Evolutionary conservation across 37 sponge, comb jelly and placozoan genomes (phyloP).

Genomic region (Theonella swinhoei): DNA sequence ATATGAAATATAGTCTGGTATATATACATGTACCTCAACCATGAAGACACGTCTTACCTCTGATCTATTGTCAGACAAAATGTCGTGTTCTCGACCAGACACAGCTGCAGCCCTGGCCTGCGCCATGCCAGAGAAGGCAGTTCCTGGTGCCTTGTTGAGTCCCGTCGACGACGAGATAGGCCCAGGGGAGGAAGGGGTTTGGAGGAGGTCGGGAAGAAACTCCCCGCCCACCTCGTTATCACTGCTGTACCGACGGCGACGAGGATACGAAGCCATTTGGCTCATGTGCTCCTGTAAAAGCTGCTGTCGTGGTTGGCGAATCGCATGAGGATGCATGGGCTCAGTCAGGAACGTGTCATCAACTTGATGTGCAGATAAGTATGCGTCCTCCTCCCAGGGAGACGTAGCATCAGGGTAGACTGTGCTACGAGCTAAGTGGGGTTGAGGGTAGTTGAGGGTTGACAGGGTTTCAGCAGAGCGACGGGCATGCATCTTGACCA

Average conservation of each 20-base stretch:
- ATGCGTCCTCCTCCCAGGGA: not conserved
- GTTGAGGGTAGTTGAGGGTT: slow-evolving; percentile 11
- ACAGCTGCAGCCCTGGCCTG: not conserved
- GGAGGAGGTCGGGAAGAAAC: not conserved
- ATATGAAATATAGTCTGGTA: too few relatives aligned
- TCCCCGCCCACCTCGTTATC: slow-evolving; percentile 28
- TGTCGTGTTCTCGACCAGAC: not conserved
- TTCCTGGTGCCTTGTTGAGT: slow-evolving; percentile 32
- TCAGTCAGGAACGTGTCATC: slow-evolving; percentile 20
- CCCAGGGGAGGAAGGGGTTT: not conserved
- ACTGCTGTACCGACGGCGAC: not conserved
- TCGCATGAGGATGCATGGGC: not conserved
- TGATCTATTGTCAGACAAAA: not conserved
- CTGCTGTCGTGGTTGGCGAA: not conserved
- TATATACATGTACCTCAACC: not conserved
- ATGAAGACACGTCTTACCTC: too few relatives aligned
- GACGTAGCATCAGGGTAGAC: not conserved
- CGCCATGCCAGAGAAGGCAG: not conserved
- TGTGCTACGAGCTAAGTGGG: not conserved
- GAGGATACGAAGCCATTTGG: not conserved
- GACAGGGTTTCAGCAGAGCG: slow-evolving; percentile 27
- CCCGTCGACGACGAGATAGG: slow-evolving; percentile 1
- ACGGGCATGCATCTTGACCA: slow-evolving; percentile 5
- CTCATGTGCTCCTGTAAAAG: not conserved
- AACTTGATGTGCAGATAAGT: not conserved